Percentiles rank a stretch among this genome's conserved stretches.
Evolutionary conservation across 2,888 invertebrate genomes (phyloP).

Genomic region (Drosophila mulleri): DNA sequence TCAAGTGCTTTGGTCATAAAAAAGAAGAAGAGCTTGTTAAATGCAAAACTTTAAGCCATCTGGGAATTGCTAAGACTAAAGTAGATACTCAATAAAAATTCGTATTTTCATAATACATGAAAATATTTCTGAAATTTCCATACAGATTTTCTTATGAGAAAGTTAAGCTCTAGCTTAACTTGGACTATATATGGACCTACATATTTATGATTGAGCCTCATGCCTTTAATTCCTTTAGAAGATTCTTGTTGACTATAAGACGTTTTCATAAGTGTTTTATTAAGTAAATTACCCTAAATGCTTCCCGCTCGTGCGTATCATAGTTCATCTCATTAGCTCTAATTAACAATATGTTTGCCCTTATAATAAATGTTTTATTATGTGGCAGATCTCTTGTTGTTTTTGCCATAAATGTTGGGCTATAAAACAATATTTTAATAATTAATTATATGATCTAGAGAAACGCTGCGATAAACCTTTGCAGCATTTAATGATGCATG

Average conservation of each 20-base stretch:
- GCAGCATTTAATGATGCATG: conserved; percentile 21
- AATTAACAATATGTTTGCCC: background rate
- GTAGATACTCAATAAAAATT: no score
- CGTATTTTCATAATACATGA: no score
- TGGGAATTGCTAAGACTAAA: no score
- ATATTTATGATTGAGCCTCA: background rate
- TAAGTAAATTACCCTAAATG: background rate
- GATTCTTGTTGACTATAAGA: background rate
- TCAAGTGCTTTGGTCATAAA: background rate
- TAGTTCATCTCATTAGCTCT: no score
- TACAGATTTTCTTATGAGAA: background rate
- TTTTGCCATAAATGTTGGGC: background rate
- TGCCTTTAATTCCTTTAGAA: background rate
- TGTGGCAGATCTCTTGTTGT: background rate
- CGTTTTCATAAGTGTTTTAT: background rate
- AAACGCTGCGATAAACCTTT: background rate
- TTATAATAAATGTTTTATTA: background rate
- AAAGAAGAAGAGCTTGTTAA: background rate
- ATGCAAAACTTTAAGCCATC: background rate
- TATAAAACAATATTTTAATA: background rate
- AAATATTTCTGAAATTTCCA: no score
- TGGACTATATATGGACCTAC: accelerated
- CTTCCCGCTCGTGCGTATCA: no score
- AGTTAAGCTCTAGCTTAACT: background rate
- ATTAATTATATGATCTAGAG: background rate